These are phyloP conservation scores for Danaus melanippus DNA, from an alignment of 1,140 invertebrate genomes.

Conservation along the genomic window DNA sequence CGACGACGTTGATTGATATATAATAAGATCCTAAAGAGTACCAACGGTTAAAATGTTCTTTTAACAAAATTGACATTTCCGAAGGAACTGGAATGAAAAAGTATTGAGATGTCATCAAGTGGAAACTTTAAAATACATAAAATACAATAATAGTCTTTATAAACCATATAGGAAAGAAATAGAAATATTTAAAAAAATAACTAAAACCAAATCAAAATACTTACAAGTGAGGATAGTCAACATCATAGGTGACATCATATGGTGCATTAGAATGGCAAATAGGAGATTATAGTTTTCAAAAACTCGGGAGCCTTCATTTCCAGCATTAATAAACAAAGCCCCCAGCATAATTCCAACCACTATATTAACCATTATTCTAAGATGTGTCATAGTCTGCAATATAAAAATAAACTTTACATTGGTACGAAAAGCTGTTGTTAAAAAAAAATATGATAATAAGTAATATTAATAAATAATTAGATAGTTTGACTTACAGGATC, in stretches of 20 bases:
- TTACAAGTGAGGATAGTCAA: conserved; percentile 86
- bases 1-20: conserved; percentile 87
- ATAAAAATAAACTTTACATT: not conserved
- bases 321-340: conserved; percentile 78
- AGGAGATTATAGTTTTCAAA: conserved; percentile 87
- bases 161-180: too few species aligned
- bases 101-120: not conserved
- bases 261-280: conserved; percentile 87
- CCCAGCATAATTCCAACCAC: conserved; percentile 82
- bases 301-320: conserved; percentile 80
- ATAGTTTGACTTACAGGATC: conserved; percentile 74
- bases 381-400: conserved; percentile 89
- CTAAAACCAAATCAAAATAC: conserved; percentile 32
- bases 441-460: too few species aligned
- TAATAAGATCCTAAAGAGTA: conserved; percentile 96
- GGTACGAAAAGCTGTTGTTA: too few species aligned
- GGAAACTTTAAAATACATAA: not conserved
- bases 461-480: not conserved
- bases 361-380: conserved; percentile 83
- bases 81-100: conserved; percentile 83
- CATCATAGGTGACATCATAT: conserved; percentile 90
- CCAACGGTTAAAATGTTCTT: conserved; percentile 97
- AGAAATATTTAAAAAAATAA: too few species aligned
- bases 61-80: conserved; percentile 91
- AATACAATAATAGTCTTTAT: too few species aligned